Evolutionary conservation across 2,888 invertebrate genomes (phyloP).

Genomic region (Sinotaia quadrata): DNA sequence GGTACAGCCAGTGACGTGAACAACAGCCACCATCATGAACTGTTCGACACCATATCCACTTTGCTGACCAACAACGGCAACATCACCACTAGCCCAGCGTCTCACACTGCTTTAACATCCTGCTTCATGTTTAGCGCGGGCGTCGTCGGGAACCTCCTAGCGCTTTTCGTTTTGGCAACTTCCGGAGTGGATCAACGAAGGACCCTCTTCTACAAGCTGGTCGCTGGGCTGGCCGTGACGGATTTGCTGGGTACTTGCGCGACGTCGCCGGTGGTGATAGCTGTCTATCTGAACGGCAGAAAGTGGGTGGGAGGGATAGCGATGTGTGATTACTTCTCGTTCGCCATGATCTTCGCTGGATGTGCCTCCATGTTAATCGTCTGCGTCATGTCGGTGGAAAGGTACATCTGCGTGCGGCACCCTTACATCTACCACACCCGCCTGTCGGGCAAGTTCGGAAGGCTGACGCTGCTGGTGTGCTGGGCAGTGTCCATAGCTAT

Average conservation of each 20-base stretch:
- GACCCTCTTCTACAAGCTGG: constrained; percentile 70
- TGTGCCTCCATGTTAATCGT: constrained; percentile 69
- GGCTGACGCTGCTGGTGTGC: constrained; percentile 51
- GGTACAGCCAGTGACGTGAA: background rate
- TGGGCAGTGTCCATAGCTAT: constrained; percentile 64
- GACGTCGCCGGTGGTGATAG: constrained; percentile 65
- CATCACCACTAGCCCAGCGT: background rate
- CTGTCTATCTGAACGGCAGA: constrained; percentile 62
- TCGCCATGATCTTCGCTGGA: constrained; percentile 69
- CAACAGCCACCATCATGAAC: background rate
- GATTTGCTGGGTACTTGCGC: constrained; percentile 70
- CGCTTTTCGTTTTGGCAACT: constrained; percentile 64
- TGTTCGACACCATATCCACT: background rate
- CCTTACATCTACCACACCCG: constrained; percentile 67
- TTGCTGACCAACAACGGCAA: background rate
- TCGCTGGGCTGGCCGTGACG: constrained; percentile 69
- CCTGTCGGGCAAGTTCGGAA: constrained; percentile 61
- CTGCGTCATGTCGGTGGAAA: constrained; percentile 71
- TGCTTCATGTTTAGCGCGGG: constrained; percentile 60
- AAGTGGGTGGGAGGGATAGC: constrained; percentile 61
- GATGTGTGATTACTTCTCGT: constrained; percentile 70
- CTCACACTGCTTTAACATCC: constrained; percentile 40
- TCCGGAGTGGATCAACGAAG: constrained; percentile 59
- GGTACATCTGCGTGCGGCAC: constrained; percentile 67
- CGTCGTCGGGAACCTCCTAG: constrained; percentile 69